Conservation (phyloP, 2,113 vertebrate genomes). For the Nothocercus julius region DNA sequence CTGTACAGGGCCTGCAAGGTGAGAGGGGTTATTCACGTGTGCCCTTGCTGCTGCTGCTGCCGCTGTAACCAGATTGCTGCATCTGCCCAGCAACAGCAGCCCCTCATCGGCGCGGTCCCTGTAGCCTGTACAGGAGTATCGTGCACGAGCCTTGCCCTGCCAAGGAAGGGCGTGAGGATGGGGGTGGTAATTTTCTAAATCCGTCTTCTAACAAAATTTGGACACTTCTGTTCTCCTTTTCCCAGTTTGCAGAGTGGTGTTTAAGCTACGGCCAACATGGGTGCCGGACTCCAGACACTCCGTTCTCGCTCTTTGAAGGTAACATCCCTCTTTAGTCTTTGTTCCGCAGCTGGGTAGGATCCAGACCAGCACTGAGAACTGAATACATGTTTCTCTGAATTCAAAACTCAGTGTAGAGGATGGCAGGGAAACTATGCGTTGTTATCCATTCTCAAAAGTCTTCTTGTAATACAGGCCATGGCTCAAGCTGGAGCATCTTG, state of each 20-base stretch:
- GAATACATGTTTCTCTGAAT: accelerated
- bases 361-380: background rate
- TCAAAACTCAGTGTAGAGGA: background rate
- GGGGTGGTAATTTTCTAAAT: background rate
- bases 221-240: background rate
- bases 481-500: background rate
- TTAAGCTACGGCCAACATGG: constrained; percentile 94
- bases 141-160: background rate
- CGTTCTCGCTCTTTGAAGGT: constrained; percentile 99
- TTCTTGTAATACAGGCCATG: background rate
- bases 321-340: constrained; percentile 44
- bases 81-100: background rate
- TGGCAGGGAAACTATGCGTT: background rate
- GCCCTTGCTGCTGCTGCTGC: background rate
- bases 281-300: constrained; percentile 93
- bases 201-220: background rate
- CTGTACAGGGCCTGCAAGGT: constrained; percentile 97
- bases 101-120: background rate
- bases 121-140: background rate
- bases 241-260: constrained; percentile 97
- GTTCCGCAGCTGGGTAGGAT: background rate
- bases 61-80: background rate
- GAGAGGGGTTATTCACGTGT: background rate
- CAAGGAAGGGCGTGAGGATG: background rate
- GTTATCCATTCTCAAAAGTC: background rate